Evolutionary conservation across 2,888 invertebrate genomes (phyloP), one percentile per base, ranked within the genome.

Genomic region (Apoda limacodes): DNA sequence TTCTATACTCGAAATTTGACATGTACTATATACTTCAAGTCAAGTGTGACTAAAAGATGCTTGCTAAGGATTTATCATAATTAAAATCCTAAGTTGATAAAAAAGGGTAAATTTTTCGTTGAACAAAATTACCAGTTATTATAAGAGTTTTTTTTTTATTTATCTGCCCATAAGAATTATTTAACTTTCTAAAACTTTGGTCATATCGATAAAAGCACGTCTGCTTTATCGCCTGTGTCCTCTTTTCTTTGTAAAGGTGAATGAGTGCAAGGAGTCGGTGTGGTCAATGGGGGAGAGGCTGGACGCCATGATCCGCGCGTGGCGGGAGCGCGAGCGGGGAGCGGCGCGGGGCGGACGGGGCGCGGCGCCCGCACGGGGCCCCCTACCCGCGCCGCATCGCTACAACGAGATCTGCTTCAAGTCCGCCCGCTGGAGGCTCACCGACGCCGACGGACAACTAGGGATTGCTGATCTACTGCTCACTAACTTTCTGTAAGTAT

Each of bases 381-480:
- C 90, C 9, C 87, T 88, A 1, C 90, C 58, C 3, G 85, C 90
- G 13, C 88, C 90, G 30, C 92, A 94, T 13, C 83, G 96, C 19
- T 60, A 70, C 65, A 75, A 75, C 63, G 75, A 98, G 80, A 98
- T 99, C 52, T 98, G 96, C 69, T 99, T 99, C 71, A 97, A 98
- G 70, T 93, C 95, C 54, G 98, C 98, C 3, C 92, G 95, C 55
- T 99, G 99, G 99, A 75, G 98, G 21, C 85, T 99, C 43, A 99
- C 98, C 0, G 98, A 99, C 64, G 90, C 92, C 1, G 98, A 99
- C 71, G 99, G 99, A 0, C 98, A 98, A 70, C 88, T 98, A 31
- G 98, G 98, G 35, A 95, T 99, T 42, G 95, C 98, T 0, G 98
- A 99, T 76, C 84, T 98, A 35, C 90, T 95, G 33, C 85, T 99